Conservation (phyloP, 2,113 vertebrate species). For the Tor tambroides region DNA sequence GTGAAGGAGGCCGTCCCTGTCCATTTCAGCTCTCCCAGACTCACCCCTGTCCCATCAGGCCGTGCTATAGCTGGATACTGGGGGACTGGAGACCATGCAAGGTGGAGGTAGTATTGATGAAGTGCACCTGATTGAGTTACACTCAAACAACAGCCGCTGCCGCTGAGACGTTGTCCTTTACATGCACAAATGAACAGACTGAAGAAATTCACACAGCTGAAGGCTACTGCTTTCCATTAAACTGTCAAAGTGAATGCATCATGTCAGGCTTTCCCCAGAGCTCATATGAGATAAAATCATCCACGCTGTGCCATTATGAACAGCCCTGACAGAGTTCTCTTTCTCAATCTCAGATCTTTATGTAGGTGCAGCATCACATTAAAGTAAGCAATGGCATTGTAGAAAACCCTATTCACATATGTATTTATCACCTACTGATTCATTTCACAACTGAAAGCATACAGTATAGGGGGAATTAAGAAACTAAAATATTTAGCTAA, state of each 20-base stretch:
- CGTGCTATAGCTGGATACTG: slow-evolving; percentile 89
- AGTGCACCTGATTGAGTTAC: not conserved
- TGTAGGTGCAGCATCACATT: not conserved
- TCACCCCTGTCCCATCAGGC: slow-evolving; percentile 84
- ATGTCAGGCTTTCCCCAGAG: not conserved
- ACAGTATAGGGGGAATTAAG: not conserved
- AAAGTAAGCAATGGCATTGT: not conserved
- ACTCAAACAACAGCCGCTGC: not conserved
- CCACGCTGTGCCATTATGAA: not conserved
- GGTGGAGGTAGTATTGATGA: slow-evolving; percentile 80
- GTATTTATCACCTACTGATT: not conserved
- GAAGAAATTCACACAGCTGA: not conserved
- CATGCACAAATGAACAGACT: not conserved
- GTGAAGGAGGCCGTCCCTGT: slow-evolving; percentile 88
- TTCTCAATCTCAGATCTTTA: not conserved
- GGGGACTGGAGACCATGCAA: slow-evolving; percentile 87
- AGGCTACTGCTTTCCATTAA: not conserved
- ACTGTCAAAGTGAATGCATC: not conserved
- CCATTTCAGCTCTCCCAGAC: slow-evolving; percentile 84
- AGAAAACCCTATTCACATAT: not conserved
- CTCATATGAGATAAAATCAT: not conserved
- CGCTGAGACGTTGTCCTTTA: not conserved
- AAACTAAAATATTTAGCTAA: too few species aligned
- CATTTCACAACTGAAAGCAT: not conserved
- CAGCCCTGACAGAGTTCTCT: not conserved